Evolutionary conservation across 2,797 vertebrate species (phyloP), one percentile per base, ranked within the genome.

Genomic region (Pelodytes ibericus): DNA sequence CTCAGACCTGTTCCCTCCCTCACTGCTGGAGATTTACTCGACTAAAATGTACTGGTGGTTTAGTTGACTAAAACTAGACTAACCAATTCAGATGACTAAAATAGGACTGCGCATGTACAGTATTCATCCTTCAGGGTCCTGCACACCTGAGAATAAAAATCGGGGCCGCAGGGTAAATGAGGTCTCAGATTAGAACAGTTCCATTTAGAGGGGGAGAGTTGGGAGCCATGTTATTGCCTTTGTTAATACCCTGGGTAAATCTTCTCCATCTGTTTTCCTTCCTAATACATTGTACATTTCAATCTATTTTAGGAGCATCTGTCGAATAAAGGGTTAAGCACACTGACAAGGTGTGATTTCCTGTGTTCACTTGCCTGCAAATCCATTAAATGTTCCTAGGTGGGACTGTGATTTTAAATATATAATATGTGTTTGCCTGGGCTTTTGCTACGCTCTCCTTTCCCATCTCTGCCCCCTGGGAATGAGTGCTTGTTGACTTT

Each of bases 401-500:
- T 3, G 29, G 67, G 41, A 69, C 27, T 64, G 26, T 49, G 41
- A 61, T 67, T 69, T 69, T 76, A 49, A 65, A 71, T 22, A 53
- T 30, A 18, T 49, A n/a, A 4, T 65, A 41, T 69, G 57, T 56
- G 33, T 67, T 62, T 78, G 57, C 31, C 25, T 63, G 70, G 70
- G 47, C 65, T 69, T 47, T 16, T 68, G 31, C 33, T 57, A 31
- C 47, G 64, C 64, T 63, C 27, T 31, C 69, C 51, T 49, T 72
- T 29, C 41, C 15, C 59, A 36, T 41, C 47, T 73, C 29, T 49
- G n/a, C 39, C 71, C 33, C 67, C 62, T 30, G 80, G 71, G 77
- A 79, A 47, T 73, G 53, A 73, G 63, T 27, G 64, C 77, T 79
- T n/a, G 71, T 79, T 79, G 71, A 79, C 77, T 73, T 79, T 79